phyloP scores from a whole-genome alignment of 2,797 vertebrate species.

The Ptychobarbus kaznakovi region DNA sequence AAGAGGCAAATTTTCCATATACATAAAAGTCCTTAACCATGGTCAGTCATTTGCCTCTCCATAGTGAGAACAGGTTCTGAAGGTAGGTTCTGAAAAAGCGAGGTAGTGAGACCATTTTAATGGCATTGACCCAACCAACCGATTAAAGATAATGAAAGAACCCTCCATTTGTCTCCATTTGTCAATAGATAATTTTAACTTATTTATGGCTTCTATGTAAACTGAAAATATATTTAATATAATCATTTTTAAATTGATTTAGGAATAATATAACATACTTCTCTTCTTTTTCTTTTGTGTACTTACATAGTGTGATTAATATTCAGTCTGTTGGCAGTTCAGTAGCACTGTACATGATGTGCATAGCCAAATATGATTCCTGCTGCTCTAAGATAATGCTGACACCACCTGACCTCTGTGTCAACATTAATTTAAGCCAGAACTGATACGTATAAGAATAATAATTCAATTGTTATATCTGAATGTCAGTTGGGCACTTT shows the following conservation, averaged over 20 bases:
- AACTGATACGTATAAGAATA: conserved; percentile 5
- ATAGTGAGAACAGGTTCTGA: not conserved
- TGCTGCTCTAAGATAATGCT: conserved; percentile 25
- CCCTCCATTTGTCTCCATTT: not conserved
- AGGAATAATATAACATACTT: not conserved
- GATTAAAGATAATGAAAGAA: not conserved
- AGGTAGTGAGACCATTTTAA: not conserved
- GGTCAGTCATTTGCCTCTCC: not conserved
- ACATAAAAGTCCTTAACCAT: not conserved
- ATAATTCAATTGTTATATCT: conserved; percentile 49
- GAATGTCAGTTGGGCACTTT: conserved; percentile 17
- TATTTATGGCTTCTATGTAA: not conserved
- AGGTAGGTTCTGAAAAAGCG: not conserved
- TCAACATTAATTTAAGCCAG: conserved; percentile 42
- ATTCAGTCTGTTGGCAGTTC: not conserved
- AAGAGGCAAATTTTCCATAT: not conserved
- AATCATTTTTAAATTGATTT: not conserved
- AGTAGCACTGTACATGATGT: not conserved
- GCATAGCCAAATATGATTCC: conserved; percentile 28
- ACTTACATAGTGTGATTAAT: not conserved
- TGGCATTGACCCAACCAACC: not conserved
- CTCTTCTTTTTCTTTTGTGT: not conserved
- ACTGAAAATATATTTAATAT: not conserved
- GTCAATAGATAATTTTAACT: not conserved
- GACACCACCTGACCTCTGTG: conserved; percentile 27